Evolutionary conservation across 1,140 invertebrate genomes (phyloP), one percentile per base, ranked within the genome.

Genomic region (Pachyrhynchus sulphureomaculatus): DNA sequence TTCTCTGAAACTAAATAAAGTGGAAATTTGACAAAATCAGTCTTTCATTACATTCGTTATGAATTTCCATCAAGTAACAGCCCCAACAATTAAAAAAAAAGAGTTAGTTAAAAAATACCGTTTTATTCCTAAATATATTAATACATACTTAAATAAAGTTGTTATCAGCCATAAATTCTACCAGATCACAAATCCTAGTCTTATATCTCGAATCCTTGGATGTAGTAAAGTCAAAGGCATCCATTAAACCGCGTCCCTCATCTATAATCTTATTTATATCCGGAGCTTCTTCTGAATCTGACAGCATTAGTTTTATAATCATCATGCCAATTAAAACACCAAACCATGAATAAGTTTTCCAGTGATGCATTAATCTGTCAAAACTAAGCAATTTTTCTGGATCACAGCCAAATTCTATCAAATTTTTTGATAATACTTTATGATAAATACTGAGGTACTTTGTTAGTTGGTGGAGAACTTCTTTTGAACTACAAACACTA

Each of bases 401-500:
- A 9, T 77, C 65, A 23, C 64, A 78, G 56, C 71, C 78, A 8
- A 64, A 59, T 23, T 66, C 48, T 55, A 42, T 29, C 8, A 70
- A n/a, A 33, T 54, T 48, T 8, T 54, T 15, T 0, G 60, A 45
- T 12, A 72, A 37, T 10, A 33, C 51, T 5, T 65, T 60, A 39
- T 71, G 32, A 33, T 71, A 70, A 8, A 56, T 48, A 44, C 59
- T 44, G 9, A 70, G 29, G 52, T 66, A 64, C 2, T 44, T 29
- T 18, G 62, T 39, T 2, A 67, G 51, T 26, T 69, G 32, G n/a
- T 57, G 13, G 15, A 68, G 15, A 9, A 58, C 48, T 10, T 76
- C 65, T 42, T 75, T 64, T 9, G 81, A 78, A 0, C 80, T 79
- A 49, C 77, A 79, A 64, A 77, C 77, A 58, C 79, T 84, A 4